Base-by-base conservation (phyloP, 1,140 invertebrate genomes). In the Calephelis virginiensis region DNA sequence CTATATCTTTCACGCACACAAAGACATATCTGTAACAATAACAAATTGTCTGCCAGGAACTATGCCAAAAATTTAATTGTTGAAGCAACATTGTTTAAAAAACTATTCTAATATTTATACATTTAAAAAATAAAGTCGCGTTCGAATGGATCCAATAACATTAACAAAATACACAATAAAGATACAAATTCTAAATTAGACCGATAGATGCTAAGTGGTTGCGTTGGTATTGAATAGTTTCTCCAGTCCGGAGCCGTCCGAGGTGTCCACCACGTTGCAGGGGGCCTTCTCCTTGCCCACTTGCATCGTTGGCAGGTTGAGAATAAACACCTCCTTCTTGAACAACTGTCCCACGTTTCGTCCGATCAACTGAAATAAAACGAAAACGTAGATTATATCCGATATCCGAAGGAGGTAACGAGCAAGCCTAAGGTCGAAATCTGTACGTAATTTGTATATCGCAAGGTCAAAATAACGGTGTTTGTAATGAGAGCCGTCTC, bases 291-390 rank as follows among this genome's bases (percentile, higher is more conserved):
- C 92, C n/a, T 89, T 76, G 13, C 91, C 82, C 12, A 83, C 74
- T 53, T 93, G 93, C 85, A 94, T 93, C 5, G 93, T 91, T 1
- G 97, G 97, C 75, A 28, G 28, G 86, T 97, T 95, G 65, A 94
- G 93, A 70, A 97, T 97, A 84, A 95, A 95, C 1, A 97, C 94
- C 90, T 97, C 96, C 76, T 97, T 96, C 61, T 95, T 95, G 82
- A 97, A 97, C 56, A 96, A 90, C 86, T 98, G 95, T 43, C 96
- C 96, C 8, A 97, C 93, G 85, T 94, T 96, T 78, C 95, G 93
- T 2, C 95, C 96, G 67, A 97, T 95, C 68, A 97, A 92, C 94
- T 96, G 89, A 13, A 82, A 84, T 14, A 47, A 17, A 28, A n/a
- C 14, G 17, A 37, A 13, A 17, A 13, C 13, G 28, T 56, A 28